These are phyloP conservation scores for Ctenoplectra terminalis DNA, from an alignment of 1,140 invertebrate genomes.

Conservation along the genomic window DNA sequence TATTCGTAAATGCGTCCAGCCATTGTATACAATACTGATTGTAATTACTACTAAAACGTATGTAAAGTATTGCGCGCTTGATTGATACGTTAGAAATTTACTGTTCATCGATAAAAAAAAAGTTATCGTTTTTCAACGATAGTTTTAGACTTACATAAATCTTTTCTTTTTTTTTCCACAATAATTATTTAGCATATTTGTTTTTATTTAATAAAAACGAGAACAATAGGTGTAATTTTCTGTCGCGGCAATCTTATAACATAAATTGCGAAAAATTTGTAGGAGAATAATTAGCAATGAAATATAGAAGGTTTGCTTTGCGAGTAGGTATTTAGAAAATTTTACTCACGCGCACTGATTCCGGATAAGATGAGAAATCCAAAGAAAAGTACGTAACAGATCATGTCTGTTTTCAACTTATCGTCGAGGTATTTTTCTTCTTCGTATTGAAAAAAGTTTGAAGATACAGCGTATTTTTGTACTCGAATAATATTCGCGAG, in stretches of 20 bases:
- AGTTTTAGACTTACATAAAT: too few species aligned
- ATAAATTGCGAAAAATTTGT: background rate
- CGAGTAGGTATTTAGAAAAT: background rate
- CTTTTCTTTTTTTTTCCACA: background rate
- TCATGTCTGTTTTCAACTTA: constrained; percentile 36
- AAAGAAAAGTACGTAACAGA: background rate
- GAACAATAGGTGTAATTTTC: background rate
- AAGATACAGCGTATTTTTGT: background rate
- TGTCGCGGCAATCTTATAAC: background rate
- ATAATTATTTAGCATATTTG: background rate
- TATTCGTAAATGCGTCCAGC: background rate
- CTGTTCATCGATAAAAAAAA: background rate
- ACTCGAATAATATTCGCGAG: background rate
- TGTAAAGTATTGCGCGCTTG: background rate
- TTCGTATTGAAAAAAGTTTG: background rate
- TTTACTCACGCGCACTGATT: constrained; percentile 50
- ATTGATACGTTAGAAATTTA: background rate
- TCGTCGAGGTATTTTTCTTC: background rate
- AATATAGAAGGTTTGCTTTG: background rate
- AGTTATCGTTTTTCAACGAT: background rate
- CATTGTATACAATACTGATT: background rate
- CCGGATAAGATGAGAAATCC: constrained; percentile 5
- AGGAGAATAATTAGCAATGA: background rate
- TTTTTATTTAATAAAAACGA: background rate
- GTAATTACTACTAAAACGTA: background rate